phyloP scores from a whole-genome alignment of 2,797 vertebrate genomes.

The Etheostoma nigrum region DNA sequence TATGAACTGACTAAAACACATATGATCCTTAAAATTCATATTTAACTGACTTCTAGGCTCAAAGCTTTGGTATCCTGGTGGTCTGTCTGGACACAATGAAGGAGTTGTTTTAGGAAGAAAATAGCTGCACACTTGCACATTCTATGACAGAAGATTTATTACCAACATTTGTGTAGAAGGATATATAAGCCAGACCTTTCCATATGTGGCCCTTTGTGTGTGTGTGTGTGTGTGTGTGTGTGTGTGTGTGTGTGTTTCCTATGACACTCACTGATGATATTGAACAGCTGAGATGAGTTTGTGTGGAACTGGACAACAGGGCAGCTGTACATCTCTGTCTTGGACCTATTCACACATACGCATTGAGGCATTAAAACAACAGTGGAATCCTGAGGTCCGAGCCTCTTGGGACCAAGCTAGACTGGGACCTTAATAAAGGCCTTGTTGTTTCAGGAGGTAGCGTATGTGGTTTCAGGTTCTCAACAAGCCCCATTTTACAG shows the following conservation, averaged over 20 bases:
- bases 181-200: constrained; percentile 79
- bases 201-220: constrained; percentile 75
- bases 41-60: constrained; percentile 14
- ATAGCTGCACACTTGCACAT: constrained; percentile 78
- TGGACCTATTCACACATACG: constrained; percentile 58
- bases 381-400: constrained; percentile 75
- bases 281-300: constrained; percentile 82
- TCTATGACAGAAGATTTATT: constrained; percentile 82
- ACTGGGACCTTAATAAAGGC: constrained; percentile 78
- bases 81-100: constrained; percentile 68
- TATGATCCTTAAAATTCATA: constrained; percentile 1
- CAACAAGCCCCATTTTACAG: constrained; percentile 50
- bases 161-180: constrained; percentile 80
- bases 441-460: constrained; percentile 84
- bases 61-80: constrained; percentile 37
- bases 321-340: constrained; percentile 83
- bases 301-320: constrained; percentile 78
- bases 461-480: constrained; percentile 73
- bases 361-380: constrained; percentile 73
- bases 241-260: constrained; percentile 55
- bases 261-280: constrained; percentile 76
- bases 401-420: constrained; percentile 74
- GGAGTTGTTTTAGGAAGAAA: constrained; percentile 73
- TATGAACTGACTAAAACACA: neutral
- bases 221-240: constrained; percentile 53